phyloP scores from a whole-genome alignment of 2,113 vertebrate species.

The Centrocercus urophasianus region DNA sequence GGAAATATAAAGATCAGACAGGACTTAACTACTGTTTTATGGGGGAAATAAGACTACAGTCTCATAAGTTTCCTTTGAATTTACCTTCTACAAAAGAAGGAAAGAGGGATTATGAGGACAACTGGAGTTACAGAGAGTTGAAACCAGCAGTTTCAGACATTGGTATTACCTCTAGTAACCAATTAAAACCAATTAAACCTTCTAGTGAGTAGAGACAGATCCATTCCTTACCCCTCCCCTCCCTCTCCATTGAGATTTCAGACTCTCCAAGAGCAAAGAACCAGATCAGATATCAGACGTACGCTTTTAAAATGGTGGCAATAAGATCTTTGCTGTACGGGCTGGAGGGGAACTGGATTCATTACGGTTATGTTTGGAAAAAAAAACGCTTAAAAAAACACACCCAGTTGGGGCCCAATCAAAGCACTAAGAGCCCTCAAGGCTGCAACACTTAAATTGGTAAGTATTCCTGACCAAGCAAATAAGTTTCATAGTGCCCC shows the following conservation, averaged over 20 bases:
- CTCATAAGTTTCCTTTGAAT: neutral
- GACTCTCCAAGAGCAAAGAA: neutral
- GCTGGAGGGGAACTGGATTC: neutral
- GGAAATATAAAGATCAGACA: neutral
- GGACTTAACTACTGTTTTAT: neutral
- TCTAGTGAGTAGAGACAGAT: neutral
- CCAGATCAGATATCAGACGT: neutral
- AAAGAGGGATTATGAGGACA: neutral
- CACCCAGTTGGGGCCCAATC: constrained; percentile 1
- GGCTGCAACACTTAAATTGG: neutral
- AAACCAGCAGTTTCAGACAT: neutral
- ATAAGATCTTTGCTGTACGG: neutral
- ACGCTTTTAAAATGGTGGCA: neutral
- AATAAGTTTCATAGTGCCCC: neutral
- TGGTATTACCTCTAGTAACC: neutral
- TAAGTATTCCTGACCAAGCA: constrained; percentile 15
- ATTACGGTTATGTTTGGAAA: neutral
- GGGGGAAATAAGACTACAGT: neutral
- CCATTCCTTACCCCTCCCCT: neutral
- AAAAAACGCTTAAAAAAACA: neutral
- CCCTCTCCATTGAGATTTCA: neutral
- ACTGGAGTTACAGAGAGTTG: neutral
- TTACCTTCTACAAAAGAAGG: neutral
- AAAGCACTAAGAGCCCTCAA: neutral
- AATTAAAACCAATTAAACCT: neutral